Percentiles rank a stretch among this genome's conserved stretches.
phyloP scores from a whole-genome alignment of 2,797 vertebrate species.

The Galago senegalensis region DNA sequence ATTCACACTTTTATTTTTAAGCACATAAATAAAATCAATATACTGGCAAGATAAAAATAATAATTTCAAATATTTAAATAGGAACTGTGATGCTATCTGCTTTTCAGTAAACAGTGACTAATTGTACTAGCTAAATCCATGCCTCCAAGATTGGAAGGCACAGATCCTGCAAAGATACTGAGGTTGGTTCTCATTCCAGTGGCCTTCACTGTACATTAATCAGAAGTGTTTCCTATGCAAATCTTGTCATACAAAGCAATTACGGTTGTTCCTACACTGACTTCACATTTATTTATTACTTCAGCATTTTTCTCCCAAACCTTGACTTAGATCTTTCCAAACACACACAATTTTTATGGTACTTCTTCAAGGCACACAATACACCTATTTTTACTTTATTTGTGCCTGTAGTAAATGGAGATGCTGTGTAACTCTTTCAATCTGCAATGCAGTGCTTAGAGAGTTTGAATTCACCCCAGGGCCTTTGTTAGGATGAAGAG shows the following conservation, averaged over 20 bases:
- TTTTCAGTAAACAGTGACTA: slow-evolving; percentile 84
- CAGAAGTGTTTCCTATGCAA: slow-evolving; percentile 88
- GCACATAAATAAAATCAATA: slow-evolving; percentile 38
- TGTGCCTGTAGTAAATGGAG: slow-evolving; percentile 42
- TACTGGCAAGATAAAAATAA: slow-evolving; percentile 78
- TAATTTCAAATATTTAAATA: slow-evolving; percentile 86
- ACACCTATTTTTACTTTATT: slow-evolving; percentile 80
- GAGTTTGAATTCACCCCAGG: slow-evolving; percentile 74
- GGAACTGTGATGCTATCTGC: slow-evolving; percentile 72
- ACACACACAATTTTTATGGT: slow-evolving; percentile 71
- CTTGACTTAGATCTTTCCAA: slow-evolving; percentile 78
- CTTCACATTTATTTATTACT: slow-evolving; percentile 88
- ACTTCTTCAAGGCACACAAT: slow-evolving; percentile 80
- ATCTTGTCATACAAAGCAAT: slow-evolving; percentile 87
- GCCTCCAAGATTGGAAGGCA: slow-evolving; percentile 81
- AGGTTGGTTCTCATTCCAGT: slow-evolving; percentile 72
- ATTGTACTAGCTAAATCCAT: slow-evolving; percentile 79
- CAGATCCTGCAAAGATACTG: slow-evolving; percentile 72
- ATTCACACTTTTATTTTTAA: not conserved
- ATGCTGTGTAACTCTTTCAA: not conserved
- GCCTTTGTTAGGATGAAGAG: slow-evolving; percentile 83
- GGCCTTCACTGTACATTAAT: slow-evolving; percentile 83
- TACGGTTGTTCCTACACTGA: slow-evolving; percentile 84
- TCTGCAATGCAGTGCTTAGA: slow-evolving; percentile 76
- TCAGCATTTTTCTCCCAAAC: slow-evolving; percentile 84